These are phyloP conservation scores for Caerostris darwini DNA, from an alignment of 1,140 invertebrate genomes.

Conservation along the genomic window DNA sequence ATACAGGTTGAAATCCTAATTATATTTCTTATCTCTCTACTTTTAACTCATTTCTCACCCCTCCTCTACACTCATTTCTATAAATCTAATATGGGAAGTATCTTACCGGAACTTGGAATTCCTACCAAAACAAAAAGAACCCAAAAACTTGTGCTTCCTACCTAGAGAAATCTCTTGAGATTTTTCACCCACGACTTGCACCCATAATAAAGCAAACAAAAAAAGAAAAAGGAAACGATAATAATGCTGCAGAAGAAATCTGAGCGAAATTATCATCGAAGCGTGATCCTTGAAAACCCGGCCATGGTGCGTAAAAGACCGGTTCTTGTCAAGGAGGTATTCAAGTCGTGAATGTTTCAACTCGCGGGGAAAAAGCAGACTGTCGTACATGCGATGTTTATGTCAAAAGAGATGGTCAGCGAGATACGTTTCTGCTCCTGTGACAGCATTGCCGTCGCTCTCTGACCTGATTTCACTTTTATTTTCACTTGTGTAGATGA, in stretches of 20 bases:
- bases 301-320: conserved; percentile 62
- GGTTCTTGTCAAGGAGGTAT: conserved; percentile 58
- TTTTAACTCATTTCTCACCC: too few species aligned
- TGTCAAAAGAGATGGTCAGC: conserved; percentile 68
- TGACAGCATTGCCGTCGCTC: conserved; percentile 66
- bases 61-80: too few species aligned
- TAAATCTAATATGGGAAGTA: too few species aligned
- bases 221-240: conserved; percentile 39
- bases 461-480: conserved; percentile 75
- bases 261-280: conserved; percentile 70
- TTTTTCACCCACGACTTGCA: conserved; percentile 52
- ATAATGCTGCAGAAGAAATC: conserved; percentile 4
- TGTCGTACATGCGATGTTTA: conserved; percentile 63
- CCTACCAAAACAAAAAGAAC: neutral
- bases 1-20: too few species aligned
- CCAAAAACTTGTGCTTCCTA: neutral
- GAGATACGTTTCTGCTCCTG: conserved; percentile 67
- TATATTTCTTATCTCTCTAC: too few species aligned
- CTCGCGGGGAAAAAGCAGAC: conserved; percentile 48
- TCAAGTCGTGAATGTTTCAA: conserved; percentile 60
- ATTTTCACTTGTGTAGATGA: conserved; percentile 36
- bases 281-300: conserved; percentile 72
- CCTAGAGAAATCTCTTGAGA: conserved; percentile 22
- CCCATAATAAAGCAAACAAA: conserved; percentile 31
- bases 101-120: too few species aligned